A percentile compares a stretch with the other conserved stretches of the same genome.
These are phyloP conservation scores for Trichogramma evanescens DNA, from an alignment of 2,888 invertebrate species.

Conservation along the genomic window DNA sequence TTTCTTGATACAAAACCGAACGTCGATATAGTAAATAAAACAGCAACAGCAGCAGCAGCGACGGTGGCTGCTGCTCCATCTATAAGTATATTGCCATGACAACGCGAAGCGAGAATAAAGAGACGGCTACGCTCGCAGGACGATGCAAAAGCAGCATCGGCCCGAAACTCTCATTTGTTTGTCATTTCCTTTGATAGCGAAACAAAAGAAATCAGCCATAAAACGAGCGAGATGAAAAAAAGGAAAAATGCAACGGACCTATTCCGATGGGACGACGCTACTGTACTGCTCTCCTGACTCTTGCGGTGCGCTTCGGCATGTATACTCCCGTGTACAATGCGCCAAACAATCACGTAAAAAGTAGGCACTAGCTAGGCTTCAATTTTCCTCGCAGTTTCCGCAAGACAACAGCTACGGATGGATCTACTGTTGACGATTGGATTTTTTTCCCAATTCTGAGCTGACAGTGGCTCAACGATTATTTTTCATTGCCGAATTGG, in stretches of 20 bases:
- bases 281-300: constrained; percentile 24
- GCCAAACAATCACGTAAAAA: no score
- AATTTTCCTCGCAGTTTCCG: constrained; percentile 15
- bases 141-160: constrained; percentile 1
- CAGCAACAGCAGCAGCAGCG: not conserved
- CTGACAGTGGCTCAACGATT: no score
- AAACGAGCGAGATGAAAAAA: not conserved
- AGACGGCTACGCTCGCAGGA: not conserved
- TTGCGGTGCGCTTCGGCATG: no score
- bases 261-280: constrained; percentile 40
- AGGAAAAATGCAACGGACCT: constrained; percentile 32
- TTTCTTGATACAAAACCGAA: constrained; percentile 18
- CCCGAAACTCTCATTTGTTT: constrained; percentile 42
- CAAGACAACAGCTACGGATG: constrained; percentile 2
- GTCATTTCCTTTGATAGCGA: constrained; percentile 44
- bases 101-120: constrained; percentile 19
- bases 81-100: constrained; percentile 25
- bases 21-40: constrained; percentile 12
- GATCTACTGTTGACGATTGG: not conserved
- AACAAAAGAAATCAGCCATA: constrained; percentile 30
- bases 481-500: no score
- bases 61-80: not conserved
- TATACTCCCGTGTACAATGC: no score
- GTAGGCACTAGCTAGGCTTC: not conserved
- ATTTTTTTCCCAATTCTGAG: no score